Evolutionary conservation across 2,888 invertebrate genomes (phyloP), one percentile per base, ranked within the genome.

Genomic region (Abscondita cerata): DNA sequence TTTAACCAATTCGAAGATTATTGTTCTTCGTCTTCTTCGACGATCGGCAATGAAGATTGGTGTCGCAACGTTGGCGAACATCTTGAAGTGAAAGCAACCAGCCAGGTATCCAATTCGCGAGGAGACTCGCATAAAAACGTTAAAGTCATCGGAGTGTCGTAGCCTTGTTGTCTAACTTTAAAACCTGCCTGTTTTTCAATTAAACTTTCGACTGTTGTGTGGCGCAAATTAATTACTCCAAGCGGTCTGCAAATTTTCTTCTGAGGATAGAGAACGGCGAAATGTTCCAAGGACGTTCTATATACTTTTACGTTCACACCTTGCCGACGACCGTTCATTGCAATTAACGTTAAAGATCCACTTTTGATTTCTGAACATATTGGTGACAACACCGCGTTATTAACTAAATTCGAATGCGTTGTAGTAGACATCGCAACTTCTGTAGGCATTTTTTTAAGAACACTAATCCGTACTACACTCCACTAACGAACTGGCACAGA

Each of bases 221-320:
- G 87, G 69, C 84, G 81, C 65, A 88, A 76, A 75, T 87, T 87
- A 38, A 87, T 81, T 1, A 87, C 87, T 0, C 87, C 86, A 34
- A 86, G 78, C 0, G 88, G 84, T 66, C 86, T 84, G 65, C 86
- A 84, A 9, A 87, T 81, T 71, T 87, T 84, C 78, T 87, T 87
- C 75, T 86, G 84, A 5, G 87, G 87, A 68, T 86, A 87, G 25
- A 88, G 84, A 5, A 87, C 87, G 1, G 86, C 87, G 71, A 88
- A 88, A 71, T 88, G 87, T 73, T 87, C 88, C 72, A 86, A 77
- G 46, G 86, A 84, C 3, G 87, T 87, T 63, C 84, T 81, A 75
- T 88, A 87, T 18, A 88, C 87, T 70, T 86, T 86, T 65, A 87
- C 87, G 70, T 87, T 82, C 3, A 87, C 86, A 65, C 84, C 83